Evolutionary conservation across 2,113 vertebrate species (phyloP).

Genomic region (Sapajus apella): DNA sequence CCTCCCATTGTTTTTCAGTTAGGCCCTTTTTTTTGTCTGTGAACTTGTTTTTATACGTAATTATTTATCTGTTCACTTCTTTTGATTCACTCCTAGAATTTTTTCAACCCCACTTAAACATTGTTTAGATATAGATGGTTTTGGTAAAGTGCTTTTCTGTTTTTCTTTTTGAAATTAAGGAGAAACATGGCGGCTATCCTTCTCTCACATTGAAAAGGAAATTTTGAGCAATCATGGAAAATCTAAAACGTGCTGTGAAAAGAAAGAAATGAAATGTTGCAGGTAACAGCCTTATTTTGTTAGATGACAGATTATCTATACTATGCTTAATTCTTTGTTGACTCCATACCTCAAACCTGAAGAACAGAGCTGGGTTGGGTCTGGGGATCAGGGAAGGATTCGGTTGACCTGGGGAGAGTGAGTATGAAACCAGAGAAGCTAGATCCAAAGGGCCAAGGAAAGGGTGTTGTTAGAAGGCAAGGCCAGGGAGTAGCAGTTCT

Average conservation of each 20-base stretch:
- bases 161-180: slow-evolving; percentile 71
- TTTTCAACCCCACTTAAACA: neutral
- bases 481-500: neutral
- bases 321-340: neutral
- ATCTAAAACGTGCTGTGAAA: slow-evolving; percentile 86
- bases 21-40: neutral
- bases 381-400: neutral
- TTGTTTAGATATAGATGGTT: neutral
- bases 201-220: slow-evolving; percentile 86
- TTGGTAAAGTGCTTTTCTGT: neutral
- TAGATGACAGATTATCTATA: neutral
- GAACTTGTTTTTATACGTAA: slow-evolving; percentile 2
- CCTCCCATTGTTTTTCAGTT: neutral
- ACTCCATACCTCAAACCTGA: neutral
- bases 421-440: neutral
- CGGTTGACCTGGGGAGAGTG: neutral
- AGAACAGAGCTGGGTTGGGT: neutral
- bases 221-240: slow-evolving; percentile 87
- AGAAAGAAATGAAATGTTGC: slow-evolving; percentile 79
- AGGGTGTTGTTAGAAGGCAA: neutral
- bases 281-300: slow-evolving; percentile 78
- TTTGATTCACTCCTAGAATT: neutral
- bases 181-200: slow-evolving; percentile 87
- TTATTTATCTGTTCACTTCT: slow-evolving; percentile 18
- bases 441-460: neutral